Percentiles rank a stretch among this genome's conserved stretches.
These are phyloP conservation scores for Psilopsiagon aurifrons DNA, from an alignment of 2,113 vertebrate species.

Conservation along the genomic window DNA sequence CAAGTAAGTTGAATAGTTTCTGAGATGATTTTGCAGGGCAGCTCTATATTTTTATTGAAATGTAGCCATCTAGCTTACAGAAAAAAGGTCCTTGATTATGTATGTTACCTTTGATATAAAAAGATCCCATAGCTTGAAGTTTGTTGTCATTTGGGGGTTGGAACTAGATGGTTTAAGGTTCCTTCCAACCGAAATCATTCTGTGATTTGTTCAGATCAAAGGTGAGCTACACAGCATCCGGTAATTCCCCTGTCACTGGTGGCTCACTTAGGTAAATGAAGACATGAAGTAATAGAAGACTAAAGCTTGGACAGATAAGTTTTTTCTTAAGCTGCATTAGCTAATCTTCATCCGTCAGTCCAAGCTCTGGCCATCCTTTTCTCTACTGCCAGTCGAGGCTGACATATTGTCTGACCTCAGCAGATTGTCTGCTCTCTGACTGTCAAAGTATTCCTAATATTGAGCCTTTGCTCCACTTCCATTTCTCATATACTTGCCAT, in stretches of 20 bases:
- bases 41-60: neutral
- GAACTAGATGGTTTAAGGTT: neutral
- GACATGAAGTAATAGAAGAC: neutral
- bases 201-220: neutral
- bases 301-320: neutral
- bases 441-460: neutral
- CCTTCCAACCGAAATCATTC: neutral
- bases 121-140: neutral
- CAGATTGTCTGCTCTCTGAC: neutral
- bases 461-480: neutral
- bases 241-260: neutral
- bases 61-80: neutral
- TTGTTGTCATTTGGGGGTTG: neutral
- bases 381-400: neutral
- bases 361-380: neutral
- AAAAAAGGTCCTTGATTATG: neutral
- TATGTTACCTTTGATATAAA: neutral
- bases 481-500: neutral
- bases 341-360: neutral
- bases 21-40: neutral
- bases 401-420: neutral
- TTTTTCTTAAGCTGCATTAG: neutral
- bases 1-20: neutral
- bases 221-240: neutral
- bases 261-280: neutral